These are phyloP conservation scores for Cyanoderma ruficeps DNA, from an alignment of 2,113 vertebrate species.

Conservation along the genomic window DNA sequence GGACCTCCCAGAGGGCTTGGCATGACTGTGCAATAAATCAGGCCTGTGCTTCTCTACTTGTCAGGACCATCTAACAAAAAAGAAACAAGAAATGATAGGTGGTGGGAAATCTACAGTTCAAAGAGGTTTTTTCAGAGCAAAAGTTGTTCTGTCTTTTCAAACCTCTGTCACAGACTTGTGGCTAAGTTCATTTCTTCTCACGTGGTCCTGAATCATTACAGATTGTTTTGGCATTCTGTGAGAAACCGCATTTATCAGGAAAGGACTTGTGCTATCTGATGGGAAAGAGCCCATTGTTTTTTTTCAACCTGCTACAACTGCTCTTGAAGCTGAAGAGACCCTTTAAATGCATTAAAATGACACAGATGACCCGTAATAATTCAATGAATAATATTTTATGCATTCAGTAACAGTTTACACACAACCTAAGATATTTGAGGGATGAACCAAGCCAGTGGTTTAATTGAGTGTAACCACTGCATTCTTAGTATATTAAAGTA, in stretches of 20 bases:
- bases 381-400: not conserved
- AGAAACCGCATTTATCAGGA: not conserved
- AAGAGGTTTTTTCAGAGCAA: not conserved
- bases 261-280: slow-evolving; percentile 8
- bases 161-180: not conserved
- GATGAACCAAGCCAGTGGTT: not conserved
- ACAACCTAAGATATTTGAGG: not conserved
- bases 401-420: not conserved
- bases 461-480: not conserved
- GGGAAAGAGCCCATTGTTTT: not conserved
- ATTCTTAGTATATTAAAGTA: not conserved
- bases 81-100: not conserved
- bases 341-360: not conserved
- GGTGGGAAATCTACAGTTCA: not conserved
- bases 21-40: not conserved
- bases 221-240: not conserved
- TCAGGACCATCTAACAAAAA: not conserved
- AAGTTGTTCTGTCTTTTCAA: not conserved
- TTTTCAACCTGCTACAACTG: not conserved
- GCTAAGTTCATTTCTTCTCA: not conserved
- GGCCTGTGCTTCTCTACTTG: not conserved
- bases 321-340: not conserved
- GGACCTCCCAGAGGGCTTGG: not conserved
- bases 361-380: not conserved
- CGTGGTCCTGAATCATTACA: not conserved